phyloP scores from a whole-genome alignment of 2,888 invertebrate genomes.

The Hydrotaea cyrtoneurina region DNA sequence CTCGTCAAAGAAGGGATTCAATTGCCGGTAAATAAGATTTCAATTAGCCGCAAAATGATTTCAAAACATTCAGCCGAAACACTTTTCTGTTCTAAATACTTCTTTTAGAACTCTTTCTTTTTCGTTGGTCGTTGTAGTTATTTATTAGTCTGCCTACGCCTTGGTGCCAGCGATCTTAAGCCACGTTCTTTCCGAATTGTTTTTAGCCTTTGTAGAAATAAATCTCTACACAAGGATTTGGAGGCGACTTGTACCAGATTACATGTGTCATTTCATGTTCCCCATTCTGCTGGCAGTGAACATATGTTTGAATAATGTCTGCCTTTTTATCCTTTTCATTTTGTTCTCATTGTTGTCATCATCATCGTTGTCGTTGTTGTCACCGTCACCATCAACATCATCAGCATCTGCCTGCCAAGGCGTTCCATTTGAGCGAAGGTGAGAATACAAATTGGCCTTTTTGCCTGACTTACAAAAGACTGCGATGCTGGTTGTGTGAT shows the following conservation, averaged over 20 bases:
- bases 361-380: conserved; percentile 50
- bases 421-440: conserved; percentile 67
- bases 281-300: conserved; percentile 15
- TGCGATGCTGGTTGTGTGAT: neutral
- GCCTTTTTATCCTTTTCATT: conserved; percentile 49
- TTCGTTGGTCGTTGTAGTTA: neutral
- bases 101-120: conserved; percentile 25
- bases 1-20: conserved; percentile 52
- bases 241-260: conserved; percentile 47
- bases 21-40: conserved; percentile 69
- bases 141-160: neutral
- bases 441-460: conserved; percentile 71
- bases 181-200: conserved; percentile 29
- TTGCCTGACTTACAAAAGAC: conserved; percentile 35
- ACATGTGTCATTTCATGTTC: conserved; percentile 56
- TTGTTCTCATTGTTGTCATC: conserved; percentile 26
- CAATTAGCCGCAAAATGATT: conserved; percentile 70
- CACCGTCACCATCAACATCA: neutral
- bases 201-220: neutral
- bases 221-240: neutral
- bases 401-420: conserved; percentile 36
- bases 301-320: conserved; percentile 28
- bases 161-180: conserved; percentile 34
- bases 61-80: conserved; percentile 66
- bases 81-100: neutral